Percentiles rank a stretch among this genome's conserved stretches.
phyloP scores from a whole-genome alignment of 2,888 invertebrate species.

The Subacronicta megacephala region DNA sequence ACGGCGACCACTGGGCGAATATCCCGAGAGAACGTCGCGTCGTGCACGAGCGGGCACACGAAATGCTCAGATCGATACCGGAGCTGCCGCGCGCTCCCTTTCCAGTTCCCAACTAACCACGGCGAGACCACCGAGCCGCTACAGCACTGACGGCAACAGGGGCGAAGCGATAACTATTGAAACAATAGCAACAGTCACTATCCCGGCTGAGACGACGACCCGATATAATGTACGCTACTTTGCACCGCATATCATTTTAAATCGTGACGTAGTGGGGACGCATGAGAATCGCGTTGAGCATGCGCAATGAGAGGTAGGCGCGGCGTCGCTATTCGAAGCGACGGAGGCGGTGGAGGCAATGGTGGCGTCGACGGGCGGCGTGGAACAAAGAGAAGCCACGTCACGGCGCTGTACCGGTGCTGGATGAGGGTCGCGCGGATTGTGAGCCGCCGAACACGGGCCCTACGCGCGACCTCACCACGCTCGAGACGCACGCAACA shows the following conservation, averaged over 20 bases:
- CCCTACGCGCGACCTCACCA: slow-evolving; percentile 69
- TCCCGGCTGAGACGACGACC: slow-evolving; percentile 66
- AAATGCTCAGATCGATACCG: slow-evolving; percentile 85
- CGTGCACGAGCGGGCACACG: slow-evolving; percentile 82
- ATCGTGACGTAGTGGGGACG: slow-evolving; percentile 79
- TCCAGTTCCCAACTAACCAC: slow-evolving; percentile 73
- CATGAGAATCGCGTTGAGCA: slow-evolving; percentile 77
- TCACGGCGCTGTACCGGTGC: slow-evolving; percentile 66
- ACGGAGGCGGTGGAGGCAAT: slow-evolving; percentile 69
- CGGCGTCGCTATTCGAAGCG: slow-evolving; percentile 72
- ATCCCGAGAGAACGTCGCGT: slow-evolving; percentile 85
- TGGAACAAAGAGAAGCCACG: slow-evolving; percentile 78
- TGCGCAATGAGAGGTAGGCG: slow-evolving; percentile 82
- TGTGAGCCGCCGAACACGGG: slow-evolving; percentile 57
- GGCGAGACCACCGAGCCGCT: slow-evolving; percentile 51
- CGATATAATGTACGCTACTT: slow-evolving; percentile 70
- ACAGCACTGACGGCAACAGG: slow-evolving; percentile 58
- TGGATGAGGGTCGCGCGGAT: slow-evolving; percentile 68
- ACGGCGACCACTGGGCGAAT: slow-evolving; percentile 86
- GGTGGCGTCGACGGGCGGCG: slow-evolving; percentile 69
- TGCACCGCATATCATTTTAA: slow-evolving; percentile 77
- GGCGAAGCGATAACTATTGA: slow-evolving; percentile 59
- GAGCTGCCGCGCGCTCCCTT: slow-evolving; percentile 80
- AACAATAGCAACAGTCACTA: slow-evolving; percentile 64
- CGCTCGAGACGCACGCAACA: slow-evolving; percentile 73